Conservation (phyloP, 2,113 vertebrate genomes). For the Tichodroma muraria region DNA sequence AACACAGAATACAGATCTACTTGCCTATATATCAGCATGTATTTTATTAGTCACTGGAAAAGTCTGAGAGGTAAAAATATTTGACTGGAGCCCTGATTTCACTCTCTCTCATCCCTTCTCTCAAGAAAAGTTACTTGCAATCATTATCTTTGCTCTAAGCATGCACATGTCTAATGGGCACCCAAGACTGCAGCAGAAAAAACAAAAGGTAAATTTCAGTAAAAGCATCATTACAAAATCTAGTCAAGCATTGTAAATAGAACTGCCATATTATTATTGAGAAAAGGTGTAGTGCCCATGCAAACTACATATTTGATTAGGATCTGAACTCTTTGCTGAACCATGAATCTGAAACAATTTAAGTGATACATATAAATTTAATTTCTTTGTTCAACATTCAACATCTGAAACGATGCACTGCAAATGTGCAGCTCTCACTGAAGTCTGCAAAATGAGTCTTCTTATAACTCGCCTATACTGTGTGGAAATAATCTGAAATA, state of each 20-base stretch:
- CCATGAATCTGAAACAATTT: conserved; percentile 79
- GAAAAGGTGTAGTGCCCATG: conserved; percentile 65
- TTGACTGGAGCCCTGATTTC: neutral
- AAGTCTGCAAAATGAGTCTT: conserved; percentile 71
- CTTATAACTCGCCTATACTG: conserved; percentile 68
- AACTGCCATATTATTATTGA: conserved; percentile 67
- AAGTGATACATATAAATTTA: conserved; percentile 78
- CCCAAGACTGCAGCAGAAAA: neutral
- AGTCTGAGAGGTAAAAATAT: neutral
- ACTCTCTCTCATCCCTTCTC: neutral
- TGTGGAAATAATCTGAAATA: conserved; percentile 76
- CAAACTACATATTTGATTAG: conserved; percentile 78
- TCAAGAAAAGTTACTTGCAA: neutral
- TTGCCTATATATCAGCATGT: neutral
- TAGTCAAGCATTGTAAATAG: conserved; percentile 72
- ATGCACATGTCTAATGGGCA: neutral
- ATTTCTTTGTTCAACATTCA: conserved; percentile 79
- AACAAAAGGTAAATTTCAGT: conserved; percentile 54
- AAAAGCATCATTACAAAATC: conserved; percentile 56
- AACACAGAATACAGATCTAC: neutral
- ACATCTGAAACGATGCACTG: conserved; percentile 65
- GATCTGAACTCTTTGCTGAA: conserved; percentile 77
- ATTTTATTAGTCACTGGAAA: neutral
- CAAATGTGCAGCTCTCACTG: conserved; percentile 60
- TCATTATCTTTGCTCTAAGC: neutral